Percentiles rank a stretch among this genome's conserved stretches.
These are phyloP conservation scores for Baronia brevicornis DNA, from an alignment of 2,888 invertebrate genomes.

Conservation along the genomic window DNA sequence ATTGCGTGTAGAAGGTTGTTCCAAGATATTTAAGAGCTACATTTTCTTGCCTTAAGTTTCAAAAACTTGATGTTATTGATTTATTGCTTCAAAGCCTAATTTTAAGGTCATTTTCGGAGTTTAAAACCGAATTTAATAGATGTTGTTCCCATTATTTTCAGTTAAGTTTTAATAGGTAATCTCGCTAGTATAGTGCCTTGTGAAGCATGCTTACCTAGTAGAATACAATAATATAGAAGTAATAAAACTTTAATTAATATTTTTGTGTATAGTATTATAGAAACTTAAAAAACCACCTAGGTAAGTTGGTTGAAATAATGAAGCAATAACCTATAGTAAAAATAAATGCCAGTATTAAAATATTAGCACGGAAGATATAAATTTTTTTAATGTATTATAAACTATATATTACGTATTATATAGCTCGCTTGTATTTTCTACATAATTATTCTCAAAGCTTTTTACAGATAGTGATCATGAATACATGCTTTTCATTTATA, in stretches of 20 bases:
- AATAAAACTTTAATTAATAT: slow-evolving; percentile 52
- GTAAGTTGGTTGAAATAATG: slow-evolving; percentile 29
- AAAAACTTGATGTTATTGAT: slow-evolving; percentile 44
- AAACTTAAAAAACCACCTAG: slow-evolving; percentile 22
- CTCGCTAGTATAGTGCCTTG: slow-evolving; percentile 75
- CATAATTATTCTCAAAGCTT: slow-evolving; percentile 9
- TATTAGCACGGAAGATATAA: slow-evolving; percentile 32
- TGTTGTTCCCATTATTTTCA: slow-evolving; percentile 44
- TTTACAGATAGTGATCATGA: slow-evolving; percentile 12
- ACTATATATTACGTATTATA: slow-evolving; percentile 17
- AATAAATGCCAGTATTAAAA: slow-evolving; percentile 55
- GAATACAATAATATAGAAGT: slow-evolving; percentile 41
- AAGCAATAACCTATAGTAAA: slow-evolving; percentile 63
- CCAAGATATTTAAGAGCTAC: slow-evolving; percentile 27
- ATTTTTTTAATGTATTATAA: slow-evolving; percentile 21
- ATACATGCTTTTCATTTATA: slow-evolving; percentile 12
- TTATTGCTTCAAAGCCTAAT: slow-evolving; percentile 60
- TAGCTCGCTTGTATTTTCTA: slow-evolving; percentile 12
- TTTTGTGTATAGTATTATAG: slow-evolving; percentile 58
- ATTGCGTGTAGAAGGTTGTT: slow-evolving; percentile 41
- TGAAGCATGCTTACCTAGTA: slow-evolving; percentile 67
- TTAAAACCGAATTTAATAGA: slow-evolving; percentile 70
- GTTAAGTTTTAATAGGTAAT: slow-evolving; percentile 48
- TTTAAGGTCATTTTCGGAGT: slow-evolving; percentile 62
- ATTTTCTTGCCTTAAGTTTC: slow-evolving; percentile 30